Evolutionary conservation across 2,113 vertebrate genomes (phyloP), one percentile per base, ranked within the genome.

Genomic region (Nyctibius bracteatus): DNA sequence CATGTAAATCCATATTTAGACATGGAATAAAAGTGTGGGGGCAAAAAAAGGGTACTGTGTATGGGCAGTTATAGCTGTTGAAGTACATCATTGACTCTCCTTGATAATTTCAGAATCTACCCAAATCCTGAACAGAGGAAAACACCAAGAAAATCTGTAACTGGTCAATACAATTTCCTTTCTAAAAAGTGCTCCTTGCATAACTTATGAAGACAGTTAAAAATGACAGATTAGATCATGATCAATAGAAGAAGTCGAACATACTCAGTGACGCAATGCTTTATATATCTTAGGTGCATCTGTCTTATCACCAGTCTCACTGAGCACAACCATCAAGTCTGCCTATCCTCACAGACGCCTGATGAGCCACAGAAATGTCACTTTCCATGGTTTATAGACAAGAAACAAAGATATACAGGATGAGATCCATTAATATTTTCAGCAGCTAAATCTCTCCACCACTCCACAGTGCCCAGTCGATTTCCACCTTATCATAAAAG

Each of bases 1-100:
- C 84, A 77, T 77, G 58, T 92, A 94, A 96, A 95, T 92, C 81
- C 49, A 41, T 84, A 86, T 92, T 94, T 81, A 93, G 81, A 81
- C 14, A 87, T 37, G 25, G 44, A 91, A 92, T 58, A 82, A 80
- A 92, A 74, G 6, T 31, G 35, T 2, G 28, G 8, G 2, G n/a
- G 37, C 5, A 6, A 4, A 31, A 49, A 31, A 59, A 46, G 55
- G 9, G 6, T 52, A n/a, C 22, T 31, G 5, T 37, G 8, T 35
- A 52, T 58, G 81, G 81, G 16, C 62, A 94, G 66, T 54, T 39
- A 63, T 19, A 65, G 79, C 33, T 86, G 27, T 24, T 59, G 35
- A 54, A 81, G 43, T 63, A 62, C 12, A 51, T 11, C 35, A 14
- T 24, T 68, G 31, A 68, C 20, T 85, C 14, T 58, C 55, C 14